Conservation (phyloP, 2,113 vertebrate genomes). For the Protobothrops mucrosquamatus region DNA sequence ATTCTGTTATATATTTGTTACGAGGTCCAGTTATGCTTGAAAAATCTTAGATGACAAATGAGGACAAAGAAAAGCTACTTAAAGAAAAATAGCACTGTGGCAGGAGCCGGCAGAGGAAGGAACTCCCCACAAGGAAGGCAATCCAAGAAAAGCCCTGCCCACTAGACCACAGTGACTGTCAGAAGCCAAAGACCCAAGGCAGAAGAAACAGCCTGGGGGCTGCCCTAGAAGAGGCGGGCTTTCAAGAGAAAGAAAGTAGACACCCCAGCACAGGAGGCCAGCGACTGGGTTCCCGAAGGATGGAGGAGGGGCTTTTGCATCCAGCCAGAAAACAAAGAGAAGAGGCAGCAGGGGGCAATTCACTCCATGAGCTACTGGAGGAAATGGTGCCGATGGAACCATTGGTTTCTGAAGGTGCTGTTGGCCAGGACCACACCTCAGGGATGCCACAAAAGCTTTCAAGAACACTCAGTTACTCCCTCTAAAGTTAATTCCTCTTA, state of each 20-base stretch:
- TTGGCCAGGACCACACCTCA: background rate
- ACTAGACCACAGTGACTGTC: too few species aligned
- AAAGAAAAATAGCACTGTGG: background rate
- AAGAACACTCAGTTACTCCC: background rate
- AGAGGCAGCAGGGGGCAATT: background rate
- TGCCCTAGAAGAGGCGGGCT: too few species aligned
- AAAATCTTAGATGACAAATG: background rate
- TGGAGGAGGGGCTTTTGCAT: background rate
- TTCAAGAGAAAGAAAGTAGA: background rate
- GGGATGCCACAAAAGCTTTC: background rate
- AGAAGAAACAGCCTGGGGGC: background rate
- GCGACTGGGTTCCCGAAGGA: background rate
- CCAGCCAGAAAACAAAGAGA: background rate
- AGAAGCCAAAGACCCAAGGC: background rate
- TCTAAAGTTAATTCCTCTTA: background rate
- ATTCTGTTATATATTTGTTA: background rate
- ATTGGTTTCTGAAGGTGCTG: too few species aligned
- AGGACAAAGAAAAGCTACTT: background rate
- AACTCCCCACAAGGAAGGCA: too few species aligned
- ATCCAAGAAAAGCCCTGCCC: background rate
- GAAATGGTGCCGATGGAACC: background rate
- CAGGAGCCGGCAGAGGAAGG: background rate
- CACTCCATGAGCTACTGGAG: background rate
- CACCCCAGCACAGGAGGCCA: background rate
- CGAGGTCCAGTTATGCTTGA: background rate